Percentiles rank a stretch among this genome's conserved stretches.
phyloP scores from a whole-genome alignment of 2,797 vertebrate species.

The Enteromius unitaeniatus region DNA sequence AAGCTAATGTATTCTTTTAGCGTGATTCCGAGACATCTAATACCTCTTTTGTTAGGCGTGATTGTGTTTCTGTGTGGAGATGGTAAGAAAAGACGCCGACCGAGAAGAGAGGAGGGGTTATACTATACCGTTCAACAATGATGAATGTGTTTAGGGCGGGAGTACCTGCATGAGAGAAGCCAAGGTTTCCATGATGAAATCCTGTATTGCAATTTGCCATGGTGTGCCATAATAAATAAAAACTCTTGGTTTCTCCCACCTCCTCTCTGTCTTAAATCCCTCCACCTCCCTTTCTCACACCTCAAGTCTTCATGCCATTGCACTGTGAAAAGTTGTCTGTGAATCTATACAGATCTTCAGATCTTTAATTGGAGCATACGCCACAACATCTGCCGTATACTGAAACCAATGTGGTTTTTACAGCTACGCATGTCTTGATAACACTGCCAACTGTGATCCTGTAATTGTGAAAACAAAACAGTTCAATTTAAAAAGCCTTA shows the following conservation, averaged over 20 bases:
- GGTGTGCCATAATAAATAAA: constrained; percentile 61
- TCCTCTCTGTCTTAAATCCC: constrained; percentile 21
- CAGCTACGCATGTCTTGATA: constrained; percentile 7
- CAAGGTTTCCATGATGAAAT: constrained; percentile 62
- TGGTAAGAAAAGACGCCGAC: constrained; percentile 13
- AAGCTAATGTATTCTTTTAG: constrained; percentile 10
- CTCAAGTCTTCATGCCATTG: constrained; percentile 36
- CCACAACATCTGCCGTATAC: constrained; percentile 19
- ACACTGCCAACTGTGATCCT: constrained; percentile 7
- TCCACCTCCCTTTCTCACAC: constrained; percentile 14
- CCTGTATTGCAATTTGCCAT: constrained; percentile 61
- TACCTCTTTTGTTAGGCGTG: neutral
- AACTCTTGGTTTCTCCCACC: constrained; percentile 35
- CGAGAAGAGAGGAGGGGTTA: constrained; percentile 25
- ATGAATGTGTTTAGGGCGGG: constrained; percentile 60
- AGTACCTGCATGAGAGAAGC: constrained; percentile 58
- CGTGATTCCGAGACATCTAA: constrained; percentile 15
- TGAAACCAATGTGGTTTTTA: constrained; percentile 43
- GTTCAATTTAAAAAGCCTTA: neutral
- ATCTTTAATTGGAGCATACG: constrained; percentile 54
- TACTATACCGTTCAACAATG: constrained; percentile 53
- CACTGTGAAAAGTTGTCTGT: constrained; percentile 50
- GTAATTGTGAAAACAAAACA: constrained; percentile 19
- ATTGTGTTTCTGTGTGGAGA: constrained; percentile 33
- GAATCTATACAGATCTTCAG: constrained; percentile 55